Conservation (phyloP, 2,888 invertebrate species). For the Andricus quercusramuli region DNA sequence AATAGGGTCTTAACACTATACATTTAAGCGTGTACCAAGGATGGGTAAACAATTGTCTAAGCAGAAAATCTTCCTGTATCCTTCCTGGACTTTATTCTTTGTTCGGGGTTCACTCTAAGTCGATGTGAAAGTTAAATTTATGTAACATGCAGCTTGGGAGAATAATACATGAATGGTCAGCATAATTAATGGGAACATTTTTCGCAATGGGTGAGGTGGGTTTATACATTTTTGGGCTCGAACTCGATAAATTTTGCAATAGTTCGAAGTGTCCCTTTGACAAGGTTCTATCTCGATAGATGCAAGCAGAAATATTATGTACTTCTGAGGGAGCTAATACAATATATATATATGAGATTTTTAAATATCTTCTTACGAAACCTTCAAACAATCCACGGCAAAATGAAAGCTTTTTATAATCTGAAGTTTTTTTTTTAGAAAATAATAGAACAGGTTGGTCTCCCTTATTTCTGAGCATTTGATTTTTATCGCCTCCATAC, state of each 20-base stretch:
- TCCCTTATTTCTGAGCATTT: neutral
- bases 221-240: neutral
- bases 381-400: too few relatives aligned
- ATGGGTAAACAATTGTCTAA: constrained; percentile 37
- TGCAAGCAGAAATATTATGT: too few relatives aligned
- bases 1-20: constrained; percentile 36
- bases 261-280: too few relatives aligned
- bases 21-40: constrained; percentile 19
- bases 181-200: constrained; percentile 16
- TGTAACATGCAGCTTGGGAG: constrained; percentile 5
- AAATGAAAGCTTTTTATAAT: too few relatives aligned
- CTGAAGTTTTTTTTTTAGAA: too few relatives aligned
- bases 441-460: neutral
- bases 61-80: constrained; percentile 36
- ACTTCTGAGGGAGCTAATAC: too few relatives aligned
- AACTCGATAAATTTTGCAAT: neutral
- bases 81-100: constrained; percentile 25
- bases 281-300: too few relatives aligned
- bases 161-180: neutral
- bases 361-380: too few relatives aligned
- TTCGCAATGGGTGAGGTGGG: neutral
- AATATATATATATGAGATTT: too few relatives aligned
- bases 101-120: neutral
- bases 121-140: constrained; percentile 36
- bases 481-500: neutral